These are phyloP conservation scores for Theristicus caerulescens DNA, from an alignment of 2,113 vertebrate genomes.

Conservation along the genomic window DNA sequence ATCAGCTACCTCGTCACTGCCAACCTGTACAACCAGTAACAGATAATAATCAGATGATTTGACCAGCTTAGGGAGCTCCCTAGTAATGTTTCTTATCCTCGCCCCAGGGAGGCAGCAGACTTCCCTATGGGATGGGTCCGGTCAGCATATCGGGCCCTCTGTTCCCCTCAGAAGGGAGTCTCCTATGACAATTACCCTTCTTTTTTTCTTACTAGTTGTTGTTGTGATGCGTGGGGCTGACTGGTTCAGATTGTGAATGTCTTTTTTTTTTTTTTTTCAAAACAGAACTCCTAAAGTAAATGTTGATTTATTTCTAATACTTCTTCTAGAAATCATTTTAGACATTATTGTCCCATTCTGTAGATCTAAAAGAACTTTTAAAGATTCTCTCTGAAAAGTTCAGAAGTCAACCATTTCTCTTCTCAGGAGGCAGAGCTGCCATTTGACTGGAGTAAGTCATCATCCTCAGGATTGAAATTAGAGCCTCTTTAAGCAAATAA, in stretches of 20 bases:
- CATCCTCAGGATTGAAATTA: background rate
- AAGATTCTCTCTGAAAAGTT: background rate
- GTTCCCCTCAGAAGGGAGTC: too few relatives aligned
- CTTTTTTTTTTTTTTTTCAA: background rate
- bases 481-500: background rate
- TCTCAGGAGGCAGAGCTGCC: background rate
- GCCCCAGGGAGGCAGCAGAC: too few relatives aligned
- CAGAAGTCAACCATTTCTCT: background rate
- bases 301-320: background rate
- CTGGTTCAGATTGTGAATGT: background rate
- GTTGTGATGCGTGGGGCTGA: too few relatives aligned
- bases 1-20: too few relatives aligned
- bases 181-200: too few relatives aligned
- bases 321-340: background rate
- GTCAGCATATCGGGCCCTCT: too few relatives aligned
- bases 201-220: too few relatives aligned
- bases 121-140: too few relatives aligned
- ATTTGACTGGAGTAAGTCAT: background rate
- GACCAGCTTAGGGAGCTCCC: too few relatives aligned
- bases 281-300: background rate
- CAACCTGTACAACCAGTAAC: too few relatives aligned
- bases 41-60: too few relatives aligned
- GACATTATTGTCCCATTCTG: background rate
- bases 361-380: background rate
- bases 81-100: too few relatives aligned